Conservation (phyloP, 1,140 invertebrate genomes). For the Triops cancriformis region DNA sequence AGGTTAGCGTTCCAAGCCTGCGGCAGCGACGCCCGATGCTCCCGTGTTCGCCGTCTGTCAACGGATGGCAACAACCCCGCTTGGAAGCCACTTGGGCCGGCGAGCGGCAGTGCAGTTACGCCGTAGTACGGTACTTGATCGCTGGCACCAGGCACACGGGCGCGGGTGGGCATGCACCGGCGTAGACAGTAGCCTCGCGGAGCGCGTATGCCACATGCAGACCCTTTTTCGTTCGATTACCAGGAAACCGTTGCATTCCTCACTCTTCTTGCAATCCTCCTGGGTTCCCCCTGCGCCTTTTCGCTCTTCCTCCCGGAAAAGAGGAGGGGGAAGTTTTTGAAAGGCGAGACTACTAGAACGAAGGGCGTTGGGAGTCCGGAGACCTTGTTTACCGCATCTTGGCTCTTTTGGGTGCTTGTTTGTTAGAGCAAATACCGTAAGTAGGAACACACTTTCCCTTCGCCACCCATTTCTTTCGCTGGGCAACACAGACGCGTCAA, state of each 20-base stretch:
- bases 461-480: neutral
- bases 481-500: too few relatives aligned
- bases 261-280: neutral
- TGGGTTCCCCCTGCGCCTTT: neutral
- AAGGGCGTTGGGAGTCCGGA: neutral
- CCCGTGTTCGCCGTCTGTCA: neutral
- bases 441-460: neutral
- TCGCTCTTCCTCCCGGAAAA: neutral
- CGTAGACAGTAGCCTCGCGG: neutral
- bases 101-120: too few relatives aligned
- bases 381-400: neutral
- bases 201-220: neutral
- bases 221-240: neutral
- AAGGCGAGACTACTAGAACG: neutral
- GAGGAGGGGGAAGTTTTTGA: neutral
- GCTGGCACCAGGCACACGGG: neutral
- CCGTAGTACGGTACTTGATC: too few relatives aligned
- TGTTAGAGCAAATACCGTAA: neutral
- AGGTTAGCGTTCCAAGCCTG: neutral
- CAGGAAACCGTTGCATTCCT: constrained; percentile 3
- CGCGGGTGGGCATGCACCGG: neutral
- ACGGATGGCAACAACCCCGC: neutral
- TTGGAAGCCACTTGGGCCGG: neutral
- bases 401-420: neutral
- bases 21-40: neutral